A percentile compares a stretch with the other conserved stretches of the same genome.
phyloP scores from a whole-genome alignment of 2,888 invertebrate species.

The Melipona beecheii region DNA sequence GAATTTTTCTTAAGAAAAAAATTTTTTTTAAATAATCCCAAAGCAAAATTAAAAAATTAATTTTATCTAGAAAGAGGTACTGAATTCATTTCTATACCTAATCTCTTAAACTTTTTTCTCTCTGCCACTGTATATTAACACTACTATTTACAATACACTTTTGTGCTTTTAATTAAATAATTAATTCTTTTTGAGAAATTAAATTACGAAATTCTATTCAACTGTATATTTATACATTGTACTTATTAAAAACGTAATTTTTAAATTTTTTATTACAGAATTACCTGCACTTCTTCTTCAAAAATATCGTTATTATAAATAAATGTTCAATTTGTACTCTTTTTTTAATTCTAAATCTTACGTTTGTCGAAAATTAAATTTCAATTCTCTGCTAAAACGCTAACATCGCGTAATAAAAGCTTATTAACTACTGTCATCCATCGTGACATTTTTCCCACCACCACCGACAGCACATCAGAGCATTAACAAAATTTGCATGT shows the following conservation, averaged over 20 bases:
- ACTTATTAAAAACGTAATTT: not conserved
- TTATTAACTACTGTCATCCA: conserved; percentile 57
- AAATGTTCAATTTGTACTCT: not conserved
- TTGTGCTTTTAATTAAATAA: not conserved
- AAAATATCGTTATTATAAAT: not conserved
- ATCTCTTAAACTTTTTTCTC: too few relatives aligned
- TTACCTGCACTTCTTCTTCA: not conserved
- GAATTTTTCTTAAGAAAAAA: too few relatives aligned
- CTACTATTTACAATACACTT: not conserved
- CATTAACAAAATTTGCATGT: conserved; percentile 59
- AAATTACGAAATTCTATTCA: not conserved
- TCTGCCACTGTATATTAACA: not conserved
- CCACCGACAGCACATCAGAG: conserved; percentile 73
- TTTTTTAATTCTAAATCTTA: not conserved
- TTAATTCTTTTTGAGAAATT: not conserved
- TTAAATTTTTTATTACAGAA: not conserved
- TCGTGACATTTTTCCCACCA: conserved; percentile 68
- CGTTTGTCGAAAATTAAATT: not conserved
- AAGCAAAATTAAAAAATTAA: too few relatives aligned
- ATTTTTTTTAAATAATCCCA: too few relatives aligned
- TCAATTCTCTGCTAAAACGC: conserved; percentile 18
- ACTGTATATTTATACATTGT: not conserved
- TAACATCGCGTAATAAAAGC: conserved; percentile 48
- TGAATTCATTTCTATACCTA: too few relatives aligned
- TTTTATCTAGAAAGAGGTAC: too few relatives aligned